Base-by-base conservation (phyloP, 2,113 vertebrate genomes). In the Erythrolamprus reginae region DNA sequence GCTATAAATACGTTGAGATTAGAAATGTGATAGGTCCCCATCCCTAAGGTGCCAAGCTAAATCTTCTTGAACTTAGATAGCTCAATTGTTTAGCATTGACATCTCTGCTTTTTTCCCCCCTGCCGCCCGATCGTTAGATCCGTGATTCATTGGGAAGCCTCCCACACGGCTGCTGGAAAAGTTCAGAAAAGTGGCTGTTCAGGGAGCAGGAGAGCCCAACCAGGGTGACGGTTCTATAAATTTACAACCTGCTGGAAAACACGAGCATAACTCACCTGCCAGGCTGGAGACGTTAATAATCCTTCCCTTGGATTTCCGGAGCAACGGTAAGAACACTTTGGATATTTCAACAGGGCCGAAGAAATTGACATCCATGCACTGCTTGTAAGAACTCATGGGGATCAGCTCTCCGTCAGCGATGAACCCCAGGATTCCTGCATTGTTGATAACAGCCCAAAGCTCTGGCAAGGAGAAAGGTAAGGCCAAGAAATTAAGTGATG, bases 381-480 rank as follows among this genome's bases (percentile, higher is more conserved):
- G 95, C 89, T 95, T 97, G 94, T 96, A 98, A 0, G 28, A 51
- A 0, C 58, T 92, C 92, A 98, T 95, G 3, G 98, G 97, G 1
- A 97, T 95, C 94, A 99, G 96, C 95, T 99, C 98, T 0, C 95
- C 98, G 0, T 98, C 98, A 0, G 89, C 94, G 0, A 96, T 82
- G 10, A 96, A 97, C 15, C 95, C 95, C 4, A 98, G 86, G 90
- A 98, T 4, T 0, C 98, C 98, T 0, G 98, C 98, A 0, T 99
- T 99, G 95, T 98, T 98, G 94, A 99, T 96, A 0, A 99, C 3
- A 26, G 97, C 98, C 98, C 98, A 99, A 24, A 99, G 95, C 3
- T 98, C 98, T 99, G 94, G 21, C 3, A 38, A 33, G 70, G 89
- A 93, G n/a, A 47, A 94, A 42, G 91, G 70, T 93, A 90, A 2